Evolutionary conservation across 2,113 vertebrate species (phyloP).

Genomic region (Cyprinodon variegatus): DNA sequence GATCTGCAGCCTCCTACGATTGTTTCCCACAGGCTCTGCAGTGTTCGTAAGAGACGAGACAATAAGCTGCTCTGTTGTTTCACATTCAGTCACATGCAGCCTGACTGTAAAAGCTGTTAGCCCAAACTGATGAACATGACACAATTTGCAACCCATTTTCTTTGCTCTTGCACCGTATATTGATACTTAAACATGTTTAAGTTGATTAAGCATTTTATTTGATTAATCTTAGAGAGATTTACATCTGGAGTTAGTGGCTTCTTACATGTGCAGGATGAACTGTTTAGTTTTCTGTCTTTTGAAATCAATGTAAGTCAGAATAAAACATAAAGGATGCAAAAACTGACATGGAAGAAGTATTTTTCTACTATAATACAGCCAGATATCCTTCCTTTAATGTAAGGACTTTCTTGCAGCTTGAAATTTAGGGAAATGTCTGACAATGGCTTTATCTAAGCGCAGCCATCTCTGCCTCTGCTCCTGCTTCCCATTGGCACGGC

Average conservation of each 20-base stretch:
- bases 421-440: conserved; percentile 25
- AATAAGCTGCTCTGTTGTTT: conserved; percentile 68
- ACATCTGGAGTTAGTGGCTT: not conserved
- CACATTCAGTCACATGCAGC: conserved; percentile 61
- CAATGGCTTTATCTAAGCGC: conserved; percentile 37
- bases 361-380: conserved; percentile 21
- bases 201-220: not conserved
- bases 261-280: not conserved
- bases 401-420: conserved; percentile 52
- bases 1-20: conserved; percentile 65
- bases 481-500: conserved; percentile 67
- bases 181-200: not conserved
- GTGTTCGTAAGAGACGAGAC: conserved; percentile 54
- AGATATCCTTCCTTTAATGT: conserved; percentile 59
- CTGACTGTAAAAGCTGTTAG: conserved; percentile 14
- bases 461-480: conserved; percentile 50
- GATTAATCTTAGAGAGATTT: not conserved
- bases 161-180: not conserved
- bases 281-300: conserved; percentile 2
- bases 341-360: conserved; percentile 8
- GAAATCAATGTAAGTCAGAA: not conserved
- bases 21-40: conserved; percentile 58
- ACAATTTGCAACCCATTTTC: not conserved
- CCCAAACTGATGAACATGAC: conserved; percentile 18
- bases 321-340: conserved; percentile 21